phyloP scores from a whole-genome alignment of 2,113 vertebrate genomes.

The Osmerus eperlanus region DNA sequence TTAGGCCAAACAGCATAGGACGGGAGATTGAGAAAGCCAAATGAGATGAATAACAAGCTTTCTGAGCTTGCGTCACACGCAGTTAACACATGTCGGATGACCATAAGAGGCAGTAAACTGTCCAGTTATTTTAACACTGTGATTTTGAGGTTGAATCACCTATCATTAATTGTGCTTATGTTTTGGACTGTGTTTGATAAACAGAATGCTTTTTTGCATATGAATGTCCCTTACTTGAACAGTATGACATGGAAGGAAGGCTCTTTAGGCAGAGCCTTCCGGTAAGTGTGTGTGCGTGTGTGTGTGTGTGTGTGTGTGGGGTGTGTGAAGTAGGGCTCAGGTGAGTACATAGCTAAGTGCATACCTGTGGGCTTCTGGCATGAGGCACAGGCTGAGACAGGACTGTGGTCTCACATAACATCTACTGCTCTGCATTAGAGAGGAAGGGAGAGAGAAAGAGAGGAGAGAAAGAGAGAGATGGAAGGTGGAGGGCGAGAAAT shows the following conservation, averaged over 20 bases:
- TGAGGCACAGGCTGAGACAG: not conserved
- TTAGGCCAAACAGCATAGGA: conserved; percentile 50
- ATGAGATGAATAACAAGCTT: conserved; percentile 16
- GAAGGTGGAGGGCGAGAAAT: too few relatives aligned
- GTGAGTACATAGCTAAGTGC: not conserved
- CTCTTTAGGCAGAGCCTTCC: not conserved
- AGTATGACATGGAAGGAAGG: not conserved
- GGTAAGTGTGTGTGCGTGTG: not conserved
- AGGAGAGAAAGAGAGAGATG: not conserved
- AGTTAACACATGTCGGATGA: not conserved
- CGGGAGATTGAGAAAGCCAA: conserved; percentile 31
- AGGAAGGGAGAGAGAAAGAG: not conserved
- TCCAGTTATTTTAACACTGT: too few relatives aligned
- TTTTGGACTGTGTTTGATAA: not conserved
- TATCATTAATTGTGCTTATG: not conserved
- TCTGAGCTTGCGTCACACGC: conserved; percentile 9
- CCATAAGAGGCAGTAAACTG: too few relatives aligned
- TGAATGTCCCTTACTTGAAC: not conserved
- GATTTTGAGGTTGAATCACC: too few relatives aligned
- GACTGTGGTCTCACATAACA: not conserved
- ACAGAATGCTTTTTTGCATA: not conserved
- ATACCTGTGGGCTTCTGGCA: conserved; percentile 20
- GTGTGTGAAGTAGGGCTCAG: conserved; percentile 25
- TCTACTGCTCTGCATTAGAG: too few relatives aligned
- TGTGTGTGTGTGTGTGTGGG: too few relatives aligned